Conservation (phyloP, 2,797 vertebrate genomes). For the Melanotaenia boesemani region DNA sequence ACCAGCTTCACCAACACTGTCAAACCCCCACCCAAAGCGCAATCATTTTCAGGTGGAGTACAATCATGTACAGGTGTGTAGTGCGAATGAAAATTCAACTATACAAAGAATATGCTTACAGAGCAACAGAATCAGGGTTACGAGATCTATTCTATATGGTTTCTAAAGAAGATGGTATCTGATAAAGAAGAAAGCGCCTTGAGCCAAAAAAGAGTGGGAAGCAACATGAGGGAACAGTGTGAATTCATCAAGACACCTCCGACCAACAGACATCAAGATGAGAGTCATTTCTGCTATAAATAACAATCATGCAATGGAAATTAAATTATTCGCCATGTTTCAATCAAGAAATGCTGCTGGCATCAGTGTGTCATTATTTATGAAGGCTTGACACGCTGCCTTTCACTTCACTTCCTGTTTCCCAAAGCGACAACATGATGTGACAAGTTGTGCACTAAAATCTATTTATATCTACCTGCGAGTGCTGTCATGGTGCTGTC, state of each 20-base stretch:
- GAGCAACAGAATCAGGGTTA: constrained; percentile 15
- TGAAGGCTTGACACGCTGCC: constrained; percentile 22
- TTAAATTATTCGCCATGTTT: constrained; percentile 13
- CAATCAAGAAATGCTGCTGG: constrained; percentile 9
- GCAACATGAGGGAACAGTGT: background rate
- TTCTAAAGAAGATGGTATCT: constrained; percentile 32
- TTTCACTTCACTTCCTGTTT: background rate
- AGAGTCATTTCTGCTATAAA: constrained; percentile 16
- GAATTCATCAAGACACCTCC: constrained; percentile 24
- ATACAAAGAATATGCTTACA: constrained; percentile 1
- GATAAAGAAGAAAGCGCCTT: constrained; percentile 37
- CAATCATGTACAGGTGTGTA: background rate
- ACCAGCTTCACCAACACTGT: constrained; percentile 29
- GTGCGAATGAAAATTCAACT: constrained; percentile 2
- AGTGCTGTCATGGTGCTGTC: background rate
- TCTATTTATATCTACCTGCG: constrained; percentile 1
- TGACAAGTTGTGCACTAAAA: constrained; percentile 1
- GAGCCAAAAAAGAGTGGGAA: constrained; percentile 21
- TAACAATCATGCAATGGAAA: constrained; percentile 16
- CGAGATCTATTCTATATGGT: constrained; percentile 13
- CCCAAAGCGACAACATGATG: background rate
- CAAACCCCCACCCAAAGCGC: constrained; percentile 14
- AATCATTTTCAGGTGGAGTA: background rate
- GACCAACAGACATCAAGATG: constrained; percentile 11
- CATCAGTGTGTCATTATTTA: background rate